These are phyloP conservation scores for Trachurus trachurus DNA, from an alignment of 2,797 vertebrate species.

Conservation along the genomic window DNA sequence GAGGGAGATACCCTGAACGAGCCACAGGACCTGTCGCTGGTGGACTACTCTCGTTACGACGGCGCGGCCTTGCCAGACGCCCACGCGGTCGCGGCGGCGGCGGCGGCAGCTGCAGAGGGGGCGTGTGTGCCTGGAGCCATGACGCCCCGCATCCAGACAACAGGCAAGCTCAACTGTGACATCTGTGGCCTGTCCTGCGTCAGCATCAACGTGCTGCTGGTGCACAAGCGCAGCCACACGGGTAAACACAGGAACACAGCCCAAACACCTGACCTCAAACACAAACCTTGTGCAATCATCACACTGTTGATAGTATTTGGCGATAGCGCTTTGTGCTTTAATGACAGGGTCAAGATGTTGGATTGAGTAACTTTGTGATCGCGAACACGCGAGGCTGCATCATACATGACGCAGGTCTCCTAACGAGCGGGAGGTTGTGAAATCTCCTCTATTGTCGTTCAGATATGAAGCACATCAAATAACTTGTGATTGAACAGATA, in stretches of 20 bases:
- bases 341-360: constrained; percentile 24
- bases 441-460: constrained; percentile 48
- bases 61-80: constrained; percentile 79
- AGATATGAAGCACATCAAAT: constrained; percentile 7
- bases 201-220: constrained; percentile 96
- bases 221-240: constrained; percentile 97
- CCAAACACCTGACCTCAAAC: constrained; percentile 64
- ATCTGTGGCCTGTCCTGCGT: constrained; percentile 96
- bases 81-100: constrained; percentile 77
- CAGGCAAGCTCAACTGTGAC: constrained; percentile 93
- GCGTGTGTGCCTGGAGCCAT: constrained; percentile 75
- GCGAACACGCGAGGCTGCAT: constrained; percentile 6
- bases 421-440: constrained; percentile 42
- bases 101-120: constrained; percentile 67
- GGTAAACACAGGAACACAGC: constrained; percentile 86
- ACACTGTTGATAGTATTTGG: constrained; percentile 18
- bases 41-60: constrained; percentile 88
- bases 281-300: constrained; percentile 50
- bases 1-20: constrained; percentile 69
- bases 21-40: constrained; percentile 86
- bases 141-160: constrained; percentile 51
- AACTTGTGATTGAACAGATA: constrained; percentile 33
- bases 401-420: constrained; percentile 28
- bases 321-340: constrained; percentile 23
- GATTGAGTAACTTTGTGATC: constrained; percentile 18